Percentiles rank a stretch among this genome's conserved stretches.
These are phyloP conservation scores for Pentalonia nigronervosa DNA, from an alignment of 1,140 invertebrate genomes.

Conservation along the genomic window DNA sequence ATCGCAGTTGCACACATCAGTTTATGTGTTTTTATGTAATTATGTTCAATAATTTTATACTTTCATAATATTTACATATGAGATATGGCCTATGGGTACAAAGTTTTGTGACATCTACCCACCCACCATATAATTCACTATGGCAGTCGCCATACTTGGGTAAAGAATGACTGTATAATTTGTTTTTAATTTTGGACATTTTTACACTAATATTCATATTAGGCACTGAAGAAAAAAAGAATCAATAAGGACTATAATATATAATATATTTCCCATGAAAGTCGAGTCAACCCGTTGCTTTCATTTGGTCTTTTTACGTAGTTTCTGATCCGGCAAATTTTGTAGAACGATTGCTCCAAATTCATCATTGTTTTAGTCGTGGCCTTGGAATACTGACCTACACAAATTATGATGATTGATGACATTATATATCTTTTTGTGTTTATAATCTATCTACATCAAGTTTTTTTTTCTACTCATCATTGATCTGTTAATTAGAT, in stretches of 20 bases:
- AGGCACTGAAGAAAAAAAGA: background rate
- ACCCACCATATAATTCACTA: too few relatives aligned
- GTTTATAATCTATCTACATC: background rate
- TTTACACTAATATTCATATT: background rate
- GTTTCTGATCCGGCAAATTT: background rate
- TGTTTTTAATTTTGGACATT: background rate
- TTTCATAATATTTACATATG: too few relatives aligned
- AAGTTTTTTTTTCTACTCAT: background rate
- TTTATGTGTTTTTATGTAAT: too few relatives aligned
- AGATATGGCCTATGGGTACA: too few relatives aligned
- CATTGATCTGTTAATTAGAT: background rate
- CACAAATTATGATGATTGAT: background rate
- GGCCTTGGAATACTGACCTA: slow-evolving; percentile 5
- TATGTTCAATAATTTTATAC: too few relatives aligned
- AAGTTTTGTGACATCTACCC: too few relatives aligned
- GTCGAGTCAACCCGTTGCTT: background rate
- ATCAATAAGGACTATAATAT: background rate
- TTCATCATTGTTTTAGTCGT: background rate
- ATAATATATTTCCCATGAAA: background rate
- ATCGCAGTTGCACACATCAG: too few relatives aligned
- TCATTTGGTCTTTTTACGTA: background rate
- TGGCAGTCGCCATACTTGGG: too few relatives aligned
- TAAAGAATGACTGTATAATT: background rate
- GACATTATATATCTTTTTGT: background rate
- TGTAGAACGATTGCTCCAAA: background rate